Percentiles rank a stretch among this genome's conserved stretches.
Evolutionary conservation across 2,888 invertebrate genomes (phyloP).

Genomic region (Caenorhabditis zanzibari): DNA sequence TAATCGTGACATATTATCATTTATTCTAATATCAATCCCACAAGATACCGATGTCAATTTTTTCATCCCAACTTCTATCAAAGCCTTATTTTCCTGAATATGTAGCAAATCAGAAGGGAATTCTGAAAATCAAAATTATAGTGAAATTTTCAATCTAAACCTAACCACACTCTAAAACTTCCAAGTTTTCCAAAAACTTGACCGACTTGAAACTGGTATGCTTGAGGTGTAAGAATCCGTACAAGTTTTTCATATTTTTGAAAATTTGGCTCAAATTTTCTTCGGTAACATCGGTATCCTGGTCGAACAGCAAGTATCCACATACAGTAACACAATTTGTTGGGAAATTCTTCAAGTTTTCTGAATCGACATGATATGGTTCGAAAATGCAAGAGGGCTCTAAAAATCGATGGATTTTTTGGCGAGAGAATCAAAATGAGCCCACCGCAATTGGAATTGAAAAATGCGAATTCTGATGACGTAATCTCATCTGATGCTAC

Average conservation of each 20-base stretch:
- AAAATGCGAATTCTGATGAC: too few species aligned
- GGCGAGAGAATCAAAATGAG: too few species aligned
- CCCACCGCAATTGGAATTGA: too few species aligned
- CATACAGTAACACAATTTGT: not conserved
- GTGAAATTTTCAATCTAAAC: not conserved
- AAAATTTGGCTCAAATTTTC: not conserved
- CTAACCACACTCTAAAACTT: constrained; percentile 7
- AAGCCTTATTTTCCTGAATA: not conserved
- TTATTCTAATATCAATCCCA: not conserved
- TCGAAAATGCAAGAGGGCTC: constrained; percentile 12
- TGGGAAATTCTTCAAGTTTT: not conserved
- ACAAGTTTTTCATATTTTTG: not conserved
- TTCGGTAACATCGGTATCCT: not conserved
- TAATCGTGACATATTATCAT: not conserved
- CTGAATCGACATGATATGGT: not conserved
- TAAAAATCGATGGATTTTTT: not conserved
- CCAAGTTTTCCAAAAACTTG: not conserved
- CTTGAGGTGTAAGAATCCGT: not conserved
- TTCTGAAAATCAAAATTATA: not conserved
- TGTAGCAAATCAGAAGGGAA: not conserved
- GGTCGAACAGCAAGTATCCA: not conserved
- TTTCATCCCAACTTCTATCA: not conserved
- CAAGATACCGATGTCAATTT: not conserved
- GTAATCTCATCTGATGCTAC: too few species aligned
- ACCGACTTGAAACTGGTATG: not conserved